A percentile compares a stretch with the other conserved stretches of the same genome.
Conservation (phyloP, 2,888 invertebrate species). For the Unio pictorum region DNA sequence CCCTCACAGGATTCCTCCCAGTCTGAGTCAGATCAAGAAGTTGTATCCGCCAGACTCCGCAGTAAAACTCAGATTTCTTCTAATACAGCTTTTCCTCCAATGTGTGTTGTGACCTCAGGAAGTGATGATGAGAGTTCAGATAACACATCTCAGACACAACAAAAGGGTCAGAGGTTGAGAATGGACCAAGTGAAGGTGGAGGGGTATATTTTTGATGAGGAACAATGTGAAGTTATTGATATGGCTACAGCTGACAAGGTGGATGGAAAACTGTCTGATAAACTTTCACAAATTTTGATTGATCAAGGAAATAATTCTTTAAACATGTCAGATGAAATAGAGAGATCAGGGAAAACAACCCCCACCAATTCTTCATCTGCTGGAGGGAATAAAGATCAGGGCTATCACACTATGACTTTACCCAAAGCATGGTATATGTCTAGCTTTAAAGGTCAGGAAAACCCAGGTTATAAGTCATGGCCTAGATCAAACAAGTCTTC, state of each 20-base stretch:
- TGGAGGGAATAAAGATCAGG: conserved; percentile 30
- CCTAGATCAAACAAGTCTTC: conserved; percentile 47
- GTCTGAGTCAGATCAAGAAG: conserved; percentile 64
- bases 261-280: not conserved
- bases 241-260: not conserved
- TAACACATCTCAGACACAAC: conserved; percentile 3
- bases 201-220: conserved; percentile 24
- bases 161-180: too few species aligned
- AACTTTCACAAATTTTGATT: not conserved
- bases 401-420: conserved; percentile 15
- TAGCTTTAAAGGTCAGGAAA: conserved; percentile 5
- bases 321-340: not conserved
- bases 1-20: conserved; percentile 44
- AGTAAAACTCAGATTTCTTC: conserved; percentile 59
- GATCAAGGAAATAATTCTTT: not conserved
- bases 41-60: conserved; percentile 57
- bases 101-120: conserved; percentile 47
- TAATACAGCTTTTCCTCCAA: conserved; percentile 54
- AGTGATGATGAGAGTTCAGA: conserved; percentile 47
- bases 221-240: conserved; percentile 10
- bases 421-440: conserved; percentile 3
- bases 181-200: not conserved
- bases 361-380: conserved; percentile 22
- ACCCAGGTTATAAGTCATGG: conserved; percentile 53
- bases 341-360: not conserved